Evolutionary conservation across 1,140 invertebrate species (phyloP), one percentile per base, ranked within the genome.

Genomic region (Phthorimaea operculella): DNA sequence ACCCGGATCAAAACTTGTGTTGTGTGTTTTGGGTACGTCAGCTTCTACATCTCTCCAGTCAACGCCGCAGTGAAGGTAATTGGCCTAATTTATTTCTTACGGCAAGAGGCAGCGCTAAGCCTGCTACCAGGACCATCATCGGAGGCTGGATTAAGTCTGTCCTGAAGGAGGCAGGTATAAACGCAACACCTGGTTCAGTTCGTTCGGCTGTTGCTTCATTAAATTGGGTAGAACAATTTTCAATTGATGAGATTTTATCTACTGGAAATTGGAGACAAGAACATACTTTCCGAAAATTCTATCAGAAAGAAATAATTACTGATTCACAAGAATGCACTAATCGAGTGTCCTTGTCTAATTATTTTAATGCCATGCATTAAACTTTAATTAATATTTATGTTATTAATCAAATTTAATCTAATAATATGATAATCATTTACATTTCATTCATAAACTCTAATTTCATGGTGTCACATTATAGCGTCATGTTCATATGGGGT

Each of bases 161-260:
- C 2, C 16, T 52, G 5, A 52, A 14, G 15, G 51, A 52, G n/a
- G 51, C 51, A 6, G 33, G 28, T 10, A 52, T 52, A 14, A 11
- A 34, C 10, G 28, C 28, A 14, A 14, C 51, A n/a, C 28, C 51
- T 8, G 51, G 51, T 1, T 34, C 28, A 12, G 16, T 52, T 10
- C 18, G 51, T 10, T 34, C 51, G 4, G 51, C 51, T 1, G 51
- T 52, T 36, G 51, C 51, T 21, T 36, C 51, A n/a, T 14, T 34
- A 34, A 33, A 21, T 33, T 52, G 28, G 51, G 10, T 39, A 15
- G 33, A 52, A 36, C 15, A n/a, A 34, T 10, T 15, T n/a, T 3
- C 33, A n/a, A 18, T 45, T 11, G 28, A 50, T 55, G 48, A 50
- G 21, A 48, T 53, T 34, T n/a, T 59, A 44, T 45, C 60, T 33